Base-by-base conservation (phyloP, 2,113 vertebrate species). In the Picathartes gymnocephalus region DNA sequence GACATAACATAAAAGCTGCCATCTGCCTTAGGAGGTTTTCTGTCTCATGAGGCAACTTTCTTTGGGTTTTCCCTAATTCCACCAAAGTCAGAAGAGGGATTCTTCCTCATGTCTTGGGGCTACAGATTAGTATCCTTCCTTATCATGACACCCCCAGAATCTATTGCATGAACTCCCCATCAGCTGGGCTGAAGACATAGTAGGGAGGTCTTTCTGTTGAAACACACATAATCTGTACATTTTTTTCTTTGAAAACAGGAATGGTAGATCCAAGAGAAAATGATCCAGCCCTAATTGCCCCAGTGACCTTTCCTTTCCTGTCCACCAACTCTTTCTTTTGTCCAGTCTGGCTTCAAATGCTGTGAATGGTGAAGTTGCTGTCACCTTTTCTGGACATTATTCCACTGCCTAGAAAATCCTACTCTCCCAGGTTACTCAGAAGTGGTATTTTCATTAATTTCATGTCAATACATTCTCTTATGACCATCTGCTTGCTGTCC, bases 391-490 rank as follows among this genome's bases (percentile, higher is more conserved):
- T 73, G 56, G 58, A 78, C 56, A 22, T 47, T 51, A 42, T 92
- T 78, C 60, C 31, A 33, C 25, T 81, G 56, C 20, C 39, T 90
- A 53, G 81, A 86, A 86, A 91, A 90, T 80, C 71, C 56, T 57
- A 45, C 40, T 89, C 40, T 92, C 77, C 27, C 48, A 84, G 77
- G 54, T 96, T 88, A 78, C 10, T 5, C 71, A 83, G 33, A 95
- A 86, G 57, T 94, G 57, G 45, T 93, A 68, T 94, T 95, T 95
- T 90, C 82, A 68, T 92, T 83, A 88, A 86, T 93, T 95, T 96
- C 56, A 68, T 93, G 79, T 92, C 68, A 95, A 53, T 71, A 51
- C 48, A 56, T 87, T 93, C 3, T 4, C 78, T 90, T 90, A 53
- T 74, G 76, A 64, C 82, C 88, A 93, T 95, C 76, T 96, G 86